Percentiles rank a stretch among this genome's conserved stretches.
Conservation (phyloP, 1,140 invertebrate genomes). For the Aphelinus atriplicis region DNA sequence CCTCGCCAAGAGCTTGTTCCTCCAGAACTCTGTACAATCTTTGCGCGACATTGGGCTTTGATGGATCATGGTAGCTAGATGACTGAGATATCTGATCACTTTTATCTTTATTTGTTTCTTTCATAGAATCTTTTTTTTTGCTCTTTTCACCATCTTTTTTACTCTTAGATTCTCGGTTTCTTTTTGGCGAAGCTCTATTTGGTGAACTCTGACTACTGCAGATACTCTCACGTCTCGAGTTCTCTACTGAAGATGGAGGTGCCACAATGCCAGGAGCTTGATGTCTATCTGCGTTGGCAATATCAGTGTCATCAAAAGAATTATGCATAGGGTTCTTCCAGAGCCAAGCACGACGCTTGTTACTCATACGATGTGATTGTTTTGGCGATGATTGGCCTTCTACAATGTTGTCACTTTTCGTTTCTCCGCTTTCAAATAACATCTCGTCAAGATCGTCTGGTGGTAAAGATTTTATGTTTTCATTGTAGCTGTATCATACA, state of each 20-base stretch:
- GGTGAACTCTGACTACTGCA: constrained; percentile 57
- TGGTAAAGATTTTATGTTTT: constrained; percentile 28
- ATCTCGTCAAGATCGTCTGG: constrained; percentile 65
- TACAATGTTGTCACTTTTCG: constrained; percentile 48
- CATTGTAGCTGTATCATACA: too few species aligned
- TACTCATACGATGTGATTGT: background rate
- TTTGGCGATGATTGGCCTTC: constrained; percentile 8
- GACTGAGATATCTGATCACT: background rate
- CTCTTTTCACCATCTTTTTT: constrained; percentile 49
- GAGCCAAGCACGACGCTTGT: constrained; percentile 57
- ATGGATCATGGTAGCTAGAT: background rate
- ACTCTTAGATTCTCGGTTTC: constrained; percentile 47
- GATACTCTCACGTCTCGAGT: constrained; percentile 57
- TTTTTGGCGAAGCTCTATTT: constrained; percentile 55
- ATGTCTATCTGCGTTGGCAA: constrained; percentile 44
- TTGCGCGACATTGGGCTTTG: constrained; percentile 56
- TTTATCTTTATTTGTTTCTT: constrained; percentile 35
- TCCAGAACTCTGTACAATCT: constrained; percentile 62
- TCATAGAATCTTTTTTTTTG: constrained; percentile 50
- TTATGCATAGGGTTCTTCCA: constrained; percentile 57
- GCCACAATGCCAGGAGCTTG: background rate
- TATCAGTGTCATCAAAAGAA: constrained; percentile 58
- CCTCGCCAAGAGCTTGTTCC: constrained; percentile 60
- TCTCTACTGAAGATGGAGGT: constrained; percentile 50
- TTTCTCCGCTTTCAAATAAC: constrained; percentile 58